Evolutionary conservation across 2,113 vertebrate species (phyloP).

Genomic region (Ursus arctos): DNA sequence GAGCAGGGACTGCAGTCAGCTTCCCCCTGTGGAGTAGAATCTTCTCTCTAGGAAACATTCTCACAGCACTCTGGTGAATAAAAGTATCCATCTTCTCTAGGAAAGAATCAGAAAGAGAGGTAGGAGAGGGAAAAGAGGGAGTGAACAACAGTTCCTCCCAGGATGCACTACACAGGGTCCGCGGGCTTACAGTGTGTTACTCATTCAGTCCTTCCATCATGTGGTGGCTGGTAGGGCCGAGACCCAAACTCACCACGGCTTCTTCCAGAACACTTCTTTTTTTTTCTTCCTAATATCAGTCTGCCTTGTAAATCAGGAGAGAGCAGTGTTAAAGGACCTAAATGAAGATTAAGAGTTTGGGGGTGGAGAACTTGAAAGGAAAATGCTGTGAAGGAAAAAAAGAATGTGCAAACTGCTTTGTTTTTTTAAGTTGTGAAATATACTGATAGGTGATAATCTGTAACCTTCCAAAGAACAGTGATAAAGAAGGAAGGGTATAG

Average conservation of each 20-base stretch:
- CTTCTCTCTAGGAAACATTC: not conserved
- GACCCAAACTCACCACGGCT: not conserved
- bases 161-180: not conserved
- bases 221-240: not conserved
- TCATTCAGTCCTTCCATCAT: not conserved
- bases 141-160: not conserved
- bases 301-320: not conserved
- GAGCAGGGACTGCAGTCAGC: not conserved
- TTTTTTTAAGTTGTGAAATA: not conserved
- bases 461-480: not conserved
- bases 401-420: not conserved
- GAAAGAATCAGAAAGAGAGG: not conserved
- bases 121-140: not conserved
- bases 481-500: not conserved
- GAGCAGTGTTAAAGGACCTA: not conserved
- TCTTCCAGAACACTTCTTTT: not conserved
- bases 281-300: not conserved
- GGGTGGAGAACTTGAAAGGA: not conserved
- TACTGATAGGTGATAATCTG: not conserved
- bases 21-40: not conserved
- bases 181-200: not conserved
- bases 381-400: not conserved
- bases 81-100: not conserved
- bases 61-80: not conserved
- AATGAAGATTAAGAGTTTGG: not conserved